phyloP scores from a whole-genome alignment of 2,888 invertebrate species.

The Escarpia spicata region DNA sequence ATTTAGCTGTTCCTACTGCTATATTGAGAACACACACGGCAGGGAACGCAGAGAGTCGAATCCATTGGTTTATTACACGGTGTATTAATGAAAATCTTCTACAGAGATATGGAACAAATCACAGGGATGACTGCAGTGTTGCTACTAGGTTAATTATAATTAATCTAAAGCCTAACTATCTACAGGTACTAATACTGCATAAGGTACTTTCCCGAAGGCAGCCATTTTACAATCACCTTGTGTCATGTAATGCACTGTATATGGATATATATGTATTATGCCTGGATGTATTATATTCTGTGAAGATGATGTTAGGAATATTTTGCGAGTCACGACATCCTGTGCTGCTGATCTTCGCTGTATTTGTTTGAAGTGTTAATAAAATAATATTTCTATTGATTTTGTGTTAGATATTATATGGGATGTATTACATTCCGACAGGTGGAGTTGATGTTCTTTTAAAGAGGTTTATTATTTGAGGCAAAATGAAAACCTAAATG shows the following conservation, averaged over 20 bases:
- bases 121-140: not conserved
- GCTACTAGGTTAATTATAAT: not conserved
- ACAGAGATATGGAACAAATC: not conserved
- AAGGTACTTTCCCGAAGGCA: not conserved
- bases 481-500: not conserved
- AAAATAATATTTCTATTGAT: not conserved
- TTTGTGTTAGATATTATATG: not conserved
- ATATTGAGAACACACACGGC: not conserved
- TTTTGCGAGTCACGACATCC: not conserved
- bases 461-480: not conserved
- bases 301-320: not conserved
- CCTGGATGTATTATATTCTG: no score
- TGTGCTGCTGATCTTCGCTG: not conserved
- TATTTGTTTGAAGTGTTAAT: not conserved
- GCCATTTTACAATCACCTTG: constrained; percentile 6
- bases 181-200: not conserved
- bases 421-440: not conserved
- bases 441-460: not conserved
- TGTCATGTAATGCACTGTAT: not conserved
- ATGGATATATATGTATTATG: not conserved
- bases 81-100: constrained; percentile 8
- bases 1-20: not conserved
- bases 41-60: not conserved
- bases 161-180: not conserved
- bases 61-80: not conserved